These are phyloP conservation scores for Tribolium castaneum DNA, from an alignment of 1,140 invertebrate genomes.

Conservation along the genomic window DNA sequence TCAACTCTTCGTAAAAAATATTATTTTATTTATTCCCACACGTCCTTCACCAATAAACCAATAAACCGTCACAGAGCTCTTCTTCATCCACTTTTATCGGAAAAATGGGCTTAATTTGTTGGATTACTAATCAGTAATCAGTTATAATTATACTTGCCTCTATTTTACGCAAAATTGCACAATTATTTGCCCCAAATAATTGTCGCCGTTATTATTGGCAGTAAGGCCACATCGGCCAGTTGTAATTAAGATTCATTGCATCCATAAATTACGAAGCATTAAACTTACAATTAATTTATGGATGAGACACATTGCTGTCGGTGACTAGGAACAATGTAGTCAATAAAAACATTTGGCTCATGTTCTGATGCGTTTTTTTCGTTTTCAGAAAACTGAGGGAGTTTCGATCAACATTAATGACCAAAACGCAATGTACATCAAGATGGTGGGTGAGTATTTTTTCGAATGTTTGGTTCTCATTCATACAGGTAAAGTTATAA, in stretches of 20 bases:
- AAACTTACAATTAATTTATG: constrained; percentile 18
- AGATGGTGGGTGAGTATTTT: constrained; percentile 60
- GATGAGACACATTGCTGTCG: constrained; percentile 7
- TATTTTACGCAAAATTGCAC: no score
- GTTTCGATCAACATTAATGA: constrained; percentile 59
- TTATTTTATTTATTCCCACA: no score
- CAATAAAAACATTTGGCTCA: not conserved
- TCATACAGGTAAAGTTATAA: not conserved
- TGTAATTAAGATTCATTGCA: constrained; percentile 15
- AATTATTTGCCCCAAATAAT: not conserved
- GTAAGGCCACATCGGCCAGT: not conserved
- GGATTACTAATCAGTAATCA: no score
- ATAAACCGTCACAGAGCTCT: no score
- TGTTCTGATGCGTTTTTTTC: constrained; percentile 38
- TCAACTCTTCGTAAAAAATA: no score
- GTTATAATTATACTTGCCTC: no score
- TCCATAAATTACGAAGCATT: constrained; percentile 1
- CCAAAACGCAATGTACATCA: constrained; percentile 61
- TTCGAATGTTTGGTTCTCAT: not conserved
- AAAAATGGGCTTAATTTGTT: no score
- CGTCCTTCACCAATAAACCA: no score
- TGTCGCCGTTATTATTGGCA: not conserved
- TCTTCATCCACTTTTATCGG: no score
- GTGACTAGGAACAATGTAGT: not conserved
- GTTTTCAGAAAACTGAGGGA: constrained; percentile 60